Base-by-base conservation (phyloP, 2,113 vertebrate genomes). In the Centrocercus urophasianus region DNA sequence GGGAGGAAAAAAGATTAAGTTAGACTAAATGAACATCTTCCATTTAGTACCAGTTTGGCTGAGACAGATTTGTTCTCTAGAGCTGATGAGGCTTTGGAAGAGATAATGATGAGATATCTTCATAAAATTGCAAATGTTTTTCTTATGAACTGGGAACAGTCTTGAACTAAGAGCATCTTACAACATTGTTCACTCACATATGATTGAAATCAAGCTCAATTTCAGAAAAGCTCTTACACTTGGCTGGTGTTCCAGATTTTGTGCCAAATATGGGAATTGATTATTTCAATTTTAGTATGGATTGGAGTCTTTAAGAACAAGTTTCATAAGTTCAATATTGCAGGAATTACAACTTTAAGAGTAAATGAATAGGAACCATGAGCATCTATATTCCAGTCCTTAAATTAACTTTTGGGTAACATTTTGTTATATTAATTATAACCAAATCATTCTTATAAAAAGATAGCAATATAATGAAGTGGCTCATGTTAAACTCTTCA, bases 141-240 rank as follows among this genome's bases (percentile, higher is more conserved):
- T 60, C 78, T 77, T 91, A 73, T 82, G 47, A 91, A 64, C 74
- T 59, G 75, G 75, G 32, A 69, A 83, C 65, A 88, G 61, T 90
- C 50, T 83, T 82, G 66, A 93, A 79, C 90, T 2, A 63, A 32
- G 14, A 89, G 43, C 43, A 88, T 34, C 81, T 92, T 67, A 25
- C 43, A 80, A 52, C n/a, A 76, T 70, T 66, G 32, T 94, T 89
- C 71, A 80, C 43, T 85, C 88, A 38, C 87, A 82, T 88, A 14
- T 93, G 88, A 91, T 87, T 95, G 80, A 96, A 90, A 96, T 96
- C 56, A 86, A 84, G 47, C 60, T 93, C 14, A 34, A 36, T 45
- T 90, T 74, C 89, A 88, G 71, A 86, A 88, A 81, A 77, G 5
- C 13, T 82, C 32, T 92, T 83, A 42, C 7, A 34, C 60, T 90